Conservation (phyloP, 2,888 invertebrate genomes). For the Chaetogeoica ovagalla region DNA sequence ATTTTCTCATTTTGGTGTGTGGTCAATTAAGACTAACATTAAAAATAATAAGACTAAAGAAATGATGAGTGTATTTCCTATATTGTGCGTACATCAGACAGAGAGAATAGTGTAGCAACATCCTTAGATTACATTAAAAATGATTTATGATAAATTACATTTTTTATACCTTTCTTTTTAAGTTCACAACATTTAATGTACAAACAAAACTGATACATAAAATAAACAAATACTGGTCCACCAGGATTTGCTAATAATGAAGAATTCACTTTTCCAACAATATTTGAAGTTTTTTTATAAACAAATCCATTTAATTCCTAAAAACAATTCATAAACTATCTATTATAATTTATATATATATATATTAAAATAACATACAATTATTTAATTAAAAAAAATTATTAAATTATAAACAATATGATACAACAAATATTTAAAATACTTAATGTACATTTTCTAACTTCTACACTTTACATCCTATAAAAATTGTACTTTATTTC, state of each 20-base stretch:
- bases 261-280: constrained; percentile 39
- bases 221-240: constrained; percentile 26
- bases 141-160: neutral
- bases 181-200: constrained; percentile 23
- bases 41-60: too few relatives aligned
- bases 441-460: neutral
- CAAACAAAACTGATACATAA: constrained; percentile 45
- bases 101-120: too few relatives aligned
- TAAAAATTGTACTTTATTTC: too few relatives aligned
- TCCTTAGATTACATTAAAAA: too few relatives aligned
- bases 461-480: neutral
- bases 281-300: constrained; percentile 43
- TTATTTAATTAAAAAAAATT: too few relatives aligned
- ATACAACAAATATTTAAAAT: neutral
- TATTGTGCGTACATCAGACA: too few relatives aligned
- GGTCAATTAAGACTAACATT: too few relatives aligned
- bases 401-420: neutral
- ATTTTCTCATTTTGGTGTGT: too few relatives aligned
- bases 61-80: too few relatives aligned
- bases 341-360: too few relatives aligned
- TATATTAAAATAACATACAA: too few relatives aligned
- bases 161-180: constrained; percentile 28
- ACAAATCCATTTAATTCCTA: constrained; percentile 38
- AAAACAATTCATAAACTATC: neutral
- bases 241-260: constrained; percentile 50